These are phyloP conservation scores for Hippopotamus amphibius DNA, from an alignment of 2,113 vertebrate genomes.

Conservation along the genomic window DNA sequence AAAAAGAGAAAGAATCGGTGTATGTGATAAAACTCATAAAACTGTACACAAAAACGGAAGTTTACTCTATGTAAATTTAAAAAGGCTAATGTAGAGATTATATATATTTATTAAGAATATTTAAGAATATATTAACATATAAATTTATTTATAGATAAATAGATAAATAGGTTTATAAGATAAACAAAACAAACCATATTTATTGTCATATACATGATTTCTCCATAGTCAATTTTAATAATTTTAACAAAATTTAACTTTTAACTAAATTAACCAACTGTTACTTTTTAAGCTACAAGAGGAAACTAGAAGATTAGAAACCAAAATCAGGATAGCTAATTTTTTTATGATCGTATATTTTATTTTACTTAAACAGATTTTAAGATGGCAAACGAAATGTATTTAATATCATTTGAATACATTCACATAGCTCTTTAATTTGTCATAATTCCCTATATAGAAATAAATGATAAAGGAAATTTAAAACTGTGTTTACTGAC, in stretches of 20 bases:
- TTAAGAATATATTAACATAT: background rate
- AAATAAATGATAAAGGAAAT: conserved; percentile 3
- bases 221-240: conserved; percentile 36
- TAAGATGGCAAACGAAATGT: background rate
- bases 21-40: background rate
- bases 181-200: background rate
- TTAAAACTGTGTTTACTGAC: background rate
- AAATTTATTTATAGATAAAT: background rate
- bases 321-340: background rate
- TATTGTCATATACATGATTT: background rate
- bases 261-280: background rate
- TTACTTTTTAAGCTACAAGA: background rate
- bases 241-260: background rate
- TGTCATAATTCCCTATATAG: conserved; percentile 8
- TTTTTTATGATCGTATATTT: background rate
- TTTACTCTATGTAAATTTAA: background rate
- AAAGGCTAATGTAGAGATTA: background rate
- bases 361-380: conserved; percentile 11
- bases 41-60: background rate
- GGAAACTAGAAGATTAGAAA: background rate
- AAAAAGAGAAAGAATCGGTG: background rate
- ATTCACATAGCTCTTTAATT: background rate
- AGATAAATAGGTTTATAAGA: background rate
- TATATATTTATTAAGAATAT: background rate
- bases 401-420: conserved; percentile 35